These are phyloP conservation scores for Chionis minor DNA, from an alignment of 2,113 vertebrate species.

Conservation along the genomic window DNA sequence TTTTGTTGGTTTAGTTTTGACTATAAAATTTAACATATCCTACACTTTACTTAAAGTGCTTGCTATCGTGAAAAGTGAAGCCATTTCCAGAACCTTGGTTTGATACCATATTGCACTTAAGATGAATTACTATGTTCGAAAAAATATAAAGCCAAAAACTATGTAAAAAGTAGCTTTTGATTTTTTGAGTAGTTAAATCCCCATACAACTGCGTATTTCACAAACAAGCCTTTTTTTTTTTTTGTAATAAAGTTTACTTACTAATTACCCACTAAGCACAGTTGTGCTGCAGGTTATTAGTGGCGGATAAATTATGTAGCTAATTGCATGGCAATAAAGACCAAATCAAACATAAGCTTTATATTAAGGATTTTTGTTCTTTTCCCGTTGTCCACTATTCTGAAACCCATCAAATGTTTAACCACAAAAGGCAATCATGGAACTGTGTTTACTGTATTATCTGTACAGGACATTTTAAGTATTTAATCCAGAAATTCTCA, in stretches of 20 bases:
- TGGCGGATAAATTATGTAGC: not conserved
- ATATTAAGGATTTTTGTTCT: not conserved
- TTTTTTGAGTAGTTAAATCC: not conserved
- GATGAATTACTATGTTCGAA: not conserved
- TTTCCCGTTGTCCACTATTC: not conserved
- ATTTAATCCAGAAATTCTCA: not conserved
- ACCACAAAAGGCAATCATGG: not conserved
- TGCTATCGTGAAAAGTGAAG: not conserved
- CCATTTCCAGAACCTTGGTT: not conserved
- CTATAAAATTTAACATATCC: not conserved
- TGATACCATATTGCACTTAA: not conserved
- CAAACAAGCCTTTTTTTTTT: not conserved
- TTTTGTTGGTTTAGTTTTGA: not conserved
- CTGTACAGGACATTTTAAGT: not conserved
- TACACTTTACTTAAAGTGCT: not conserved
- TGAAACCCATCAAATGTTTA: not conserved
- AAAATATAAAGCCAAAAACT: not conserved
- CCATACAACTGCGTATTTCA: not conserved
- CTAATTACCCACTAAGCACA: not conserved
- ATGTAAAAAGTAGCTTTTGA: not conserved
- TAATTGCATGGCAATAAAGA: slow-evolving; percentile 19
- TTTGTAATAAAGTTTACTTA: not conserved
- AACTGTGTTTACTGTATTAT: not conserved
- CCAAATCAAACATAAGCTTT: not conserved
- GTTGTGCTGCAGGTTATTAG: slow-evolving; percentile 2